Conservation (phyloP, 2,113 vertebrate genomes). For the Philantomba maxwellii region DNA sequence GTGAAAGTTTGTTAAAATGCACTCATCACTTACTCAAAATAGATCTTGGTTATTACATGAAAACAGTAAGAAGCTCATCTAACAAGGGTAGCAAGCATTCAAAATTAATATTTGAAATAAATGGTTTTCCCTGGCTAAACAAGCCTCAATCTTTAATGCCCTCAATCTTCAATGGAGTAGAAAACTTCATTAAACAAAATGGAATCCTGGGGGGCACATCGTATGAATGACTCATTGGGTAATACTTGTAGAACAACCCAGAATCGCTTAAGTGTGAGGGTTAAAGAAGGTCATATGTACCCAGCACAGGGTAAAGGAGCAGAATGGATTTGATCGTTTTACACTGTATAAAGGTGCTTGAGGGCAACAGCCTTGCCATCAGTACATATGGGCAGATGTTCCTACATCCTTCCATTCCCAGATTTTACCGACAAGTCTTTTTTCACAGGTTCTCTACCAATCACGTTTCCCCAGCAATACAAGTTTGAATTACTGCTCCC, state of each 20-base stretch:
- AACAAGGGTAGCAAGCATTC: neutral
- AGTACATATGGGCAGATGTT: neutral
- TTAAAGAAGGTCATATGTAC: neutral
- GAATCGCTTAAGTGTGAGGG: neutral
- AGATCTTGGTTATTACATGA: neutral
- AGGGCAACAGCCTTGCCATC: neutral
- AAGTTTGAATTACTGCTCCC: neutral
- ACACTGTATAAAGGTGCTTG: neutral
- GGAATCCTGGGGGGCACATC: neutral
- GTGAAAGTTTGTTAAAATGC: neutral
- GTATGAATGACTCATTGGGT: neutral
- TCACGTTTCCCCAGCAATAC: neutral
- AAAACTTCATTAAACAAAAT: conserved; percentile 9
- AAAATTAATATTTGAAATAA: neutral
- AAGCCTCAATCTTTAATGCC: neutral
- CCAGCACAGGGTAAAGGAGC: neutral
- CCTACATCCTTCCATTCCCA: neutral
- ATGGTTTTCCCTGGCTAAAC: neutral
- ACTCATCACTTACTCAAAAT: conserved; percentile 5
- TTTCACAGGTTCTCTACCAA: neutral
- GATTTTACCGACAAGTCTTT: neutral
- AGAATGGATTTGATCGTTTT: neutral
- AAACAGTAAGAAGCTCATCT: neutral
- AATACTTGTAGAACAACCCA: neutral
- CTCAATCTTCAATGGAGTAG: neutral